Evolutionary conservation across 2,797 vertebrate species (phyloP).

Genomic region (Acrocephalus scirpaceus): DNA sequence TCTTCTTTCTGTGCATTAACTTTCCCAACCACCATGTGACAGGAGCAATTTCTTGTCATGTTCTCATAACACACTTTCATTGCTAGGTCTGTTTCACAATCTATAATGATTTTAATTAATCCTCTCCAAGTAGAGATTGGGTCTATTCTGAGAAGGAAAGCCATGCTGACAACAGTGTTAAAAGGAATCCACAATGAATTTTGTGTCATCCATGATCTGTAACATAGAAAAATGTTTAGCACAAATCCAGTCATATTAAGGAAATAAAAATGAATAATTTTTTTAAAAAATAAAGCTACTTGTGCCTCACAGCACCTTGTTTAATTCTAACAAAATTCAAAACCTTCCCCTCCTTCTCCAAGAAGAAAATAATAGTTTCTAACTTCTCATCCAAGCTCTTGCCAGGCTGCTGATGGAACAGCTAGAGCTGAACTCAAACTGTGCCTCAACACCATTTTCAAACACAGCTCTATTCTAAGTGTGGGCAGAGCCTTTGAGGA

Average conservation of each 20-base stretch:
- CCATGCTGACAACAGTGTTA: neutral
- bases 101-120: neutral
- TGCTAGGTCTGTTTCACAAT: neutral
- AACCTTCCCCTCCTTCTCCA: neutral
- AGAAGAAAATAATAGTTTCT: neutral
- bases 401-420: conserved; percentile 4
- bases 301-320: neutral
- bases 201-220: neutral
- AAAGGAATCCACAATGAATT: neutral
- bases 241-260: neutral
- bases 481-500: neutral
- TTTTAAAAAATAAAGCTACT: neutral
- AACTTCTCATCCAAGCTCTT: neutral
- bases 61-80: neutral
- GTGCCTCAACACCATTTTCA: conserved; percentile 1
- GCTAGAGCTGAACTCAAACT: conserved; percentile 8
- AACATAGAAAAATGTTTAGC: neutral
- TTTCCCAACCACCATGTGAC: neutral
- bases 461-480: neutral
- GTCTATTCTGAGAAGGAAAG: neutral
- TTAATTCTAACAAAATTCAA: neutral
- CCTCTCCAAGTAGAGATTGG: neutral
- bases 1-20: neutral
- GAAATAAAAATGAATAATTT: neutral
- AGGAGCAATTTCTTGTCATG: neutral